Evolutionary conservation across 37 sponge, comb jelly and placozoan species (phyloP), one percentile per base, ranked within the genome.

Genomic region (Cliona cf. orientalis): DNA sequence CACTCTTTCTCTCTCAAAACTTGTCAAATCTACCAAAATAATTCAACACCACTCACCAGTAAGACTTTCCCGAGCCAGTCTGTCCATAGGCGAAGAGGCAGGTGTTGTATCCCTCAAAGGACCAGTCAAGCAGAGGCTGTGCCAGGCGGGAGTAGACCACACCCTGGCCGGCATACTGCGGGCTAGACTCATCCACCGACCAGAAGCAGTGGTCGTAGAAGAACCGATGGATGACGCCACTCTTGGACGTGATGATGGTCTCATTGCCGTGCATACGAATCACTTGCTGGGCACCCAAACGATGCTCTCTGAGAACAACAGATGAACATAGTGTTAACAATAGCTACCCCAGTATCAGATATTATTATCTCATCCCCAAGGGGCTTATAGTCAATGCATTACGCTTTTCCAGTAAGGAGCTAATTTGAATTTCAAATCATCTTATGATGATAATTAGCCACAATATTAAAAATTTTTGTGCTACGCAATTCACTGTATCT

Each of bases 1-100:
- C 17, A 49, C 40, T 37, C 40, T 5, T 67, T 37, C 22, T 41
- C 28, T 35, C 36, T 44, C 26, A 7, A 11, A 19, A 17, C 55
- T 17, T 49, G 11, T 49, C 11, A 49, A 49, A 49, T n/a, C n/a
- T n/a, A n/a, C n/a, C n/a, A n/a, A n/a, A n/a, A n/a, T n/a, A n/a
- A n/a, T n/a, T n/a, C n/a, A n/a, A n/a, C 4, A 55, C 29, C 1
- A 42, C 90, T 81, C 39, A 93, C 94, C 90, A 70, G 86, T 95
- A 95, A 39, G 89, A 88, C 55, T 95, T 95, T 25, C 95, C 95
- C 26, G 95, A 95, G 12, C 95, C 95, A 76, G 95, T 95, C 92
- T 95, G 69, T 17, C 95, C 95, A 72, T 95, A 95, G 1, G 95
- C 92, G 88, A 95, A 95, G 42, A 95, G 65, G 46, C 95, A 95